Conservation (phyloP, 2,888 invertebrate genomes). For the Scrobipalpa atriplicella region DNA sequence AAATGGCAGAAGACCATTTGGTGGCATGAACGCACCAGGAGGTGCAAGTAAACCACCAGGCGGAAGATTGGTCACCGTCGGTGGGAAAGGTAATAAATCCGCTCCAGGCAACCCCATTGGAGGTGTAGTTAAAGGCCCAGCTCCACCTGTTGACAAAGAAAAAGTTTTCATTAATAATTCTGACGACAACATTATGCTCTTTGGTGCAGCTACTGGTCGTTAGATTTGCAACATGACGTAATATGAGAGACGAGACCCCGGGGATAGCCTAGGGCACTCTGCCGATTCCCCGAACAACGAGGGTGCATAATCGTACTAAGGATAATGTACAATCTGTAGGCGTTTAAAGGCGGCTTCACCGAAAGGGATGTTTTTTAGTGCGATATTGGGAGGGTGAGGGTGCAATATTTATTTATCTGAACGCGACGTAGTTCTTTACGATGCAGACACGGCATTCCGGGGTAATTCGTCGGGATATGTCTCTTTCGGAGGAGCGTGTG, state of each 20-base stretch:
- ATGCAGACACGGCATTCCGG: slow-evolving; percentile 65
- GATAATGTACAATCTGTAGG: slow-evolving; percentile 84
- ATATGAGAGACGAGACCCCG: slow-evolving; percentile 77
- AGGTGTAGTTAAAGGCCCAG: slow-evolving; percentile 63
- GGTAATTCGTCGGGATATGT: slow-evolving; percentile 67
- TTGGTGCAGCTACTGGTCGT: slow-evolving; percentile 49
- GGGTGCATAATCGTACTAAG: slow-evolving; percentile 83
- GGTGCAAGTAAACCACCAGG: slow-evolving; percentile 81
- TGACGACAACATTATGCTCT: slow-evolving; percentile 39
- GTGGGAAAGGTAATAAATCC: slow-evolving; percentile 73
- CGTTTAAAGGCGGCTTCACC: slow-evolving; percentile 81
- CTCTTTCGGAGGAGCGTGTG: slow-evolving; percentile 51
- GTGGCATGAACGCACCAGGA: slow-evolving; percentile 81
- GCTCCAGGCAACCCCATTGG: slow-evolving; percentile 69
- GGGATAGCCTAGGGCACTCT: slow-evolving; percentile 75
- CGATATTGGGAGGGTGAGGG: slow-evolving; percentile 80
- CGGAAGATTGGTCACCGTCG: slow-evolving; percentile 70
- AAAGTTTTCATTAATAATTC: slow-evolving; percentile 37
- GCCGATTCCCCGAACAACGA: slow-evolving; percentile 79
- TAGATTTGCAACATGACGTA: slow-evolving; percentile 74
- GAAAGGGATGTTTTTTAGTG: slow-evolving; percentile 82
- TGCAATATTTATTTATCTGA: slow-evolving; percentile 82
- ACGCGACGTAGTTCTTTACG: slow-evolving; percentile 73
- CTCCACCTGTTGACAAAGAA: slow-evolving; percentile 72
- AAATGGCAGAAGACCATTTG: slow-evolving; percentile 80